Evolutionary conservation across 2,797 vertebrate species (phyloP).

Genomic region (Acrossocheilus wenchowensis): DNA sequence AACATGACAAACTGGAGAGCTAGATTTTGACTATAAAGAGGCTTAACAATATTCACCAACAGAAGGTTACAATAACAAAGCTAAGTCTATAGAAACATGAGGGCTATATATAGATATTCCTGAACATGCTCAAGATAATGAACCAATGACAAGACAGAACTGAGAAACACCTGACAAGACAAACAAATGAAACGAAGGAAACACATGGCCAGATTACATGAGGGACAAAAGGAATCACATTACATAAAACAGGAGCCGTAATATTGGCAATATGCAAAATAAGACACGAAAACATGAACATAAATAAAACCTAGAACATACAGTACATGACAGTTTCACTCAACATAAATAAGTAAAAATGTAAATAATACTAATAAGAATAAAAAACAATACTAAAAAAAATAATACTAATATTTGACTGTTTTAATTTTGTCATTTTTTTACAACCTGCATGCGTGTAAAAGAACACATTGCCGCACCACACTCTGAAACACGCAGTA

Average conservation of each 20-base stretch:
- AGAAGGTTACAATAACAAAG: background rate
- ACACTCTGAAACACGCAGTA: no score
- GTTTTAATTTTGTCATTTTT: no score
- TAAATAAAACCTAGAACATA: no score
- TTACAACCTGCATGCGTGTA: no score
- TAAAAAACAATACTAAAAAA: no score
- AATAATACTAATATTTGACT: no score
- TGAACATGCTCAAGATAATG: background rate
- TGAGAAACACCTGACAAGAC: background rate
- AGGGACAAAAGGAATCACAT: background rate
- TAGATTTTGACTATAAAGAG: background rate
- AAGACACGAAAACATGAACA: no score
- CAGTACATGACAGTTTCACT: no score
- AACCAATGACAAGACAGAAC: background rate
- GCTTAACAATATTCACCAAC: background rate
- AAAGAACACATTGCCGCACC: no score
- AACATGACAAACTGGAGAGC: background rate
- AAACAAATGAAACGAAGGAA: background rate
- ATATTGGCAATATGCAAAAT: background rate
- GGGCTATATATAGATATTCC: background rate
- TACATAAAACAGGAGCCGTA: background rate
- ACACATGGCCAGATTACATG: background rate
- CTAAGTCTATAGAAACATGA: background rate
- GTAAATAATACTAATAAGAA: no score
- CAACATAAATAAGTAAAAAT: no score